Evolutionary conservation across 1,140 invertebrate species (phyloP), one percentile per base, ranked within the genome.

Genomic region (Adelges cooleyi): DNA sequence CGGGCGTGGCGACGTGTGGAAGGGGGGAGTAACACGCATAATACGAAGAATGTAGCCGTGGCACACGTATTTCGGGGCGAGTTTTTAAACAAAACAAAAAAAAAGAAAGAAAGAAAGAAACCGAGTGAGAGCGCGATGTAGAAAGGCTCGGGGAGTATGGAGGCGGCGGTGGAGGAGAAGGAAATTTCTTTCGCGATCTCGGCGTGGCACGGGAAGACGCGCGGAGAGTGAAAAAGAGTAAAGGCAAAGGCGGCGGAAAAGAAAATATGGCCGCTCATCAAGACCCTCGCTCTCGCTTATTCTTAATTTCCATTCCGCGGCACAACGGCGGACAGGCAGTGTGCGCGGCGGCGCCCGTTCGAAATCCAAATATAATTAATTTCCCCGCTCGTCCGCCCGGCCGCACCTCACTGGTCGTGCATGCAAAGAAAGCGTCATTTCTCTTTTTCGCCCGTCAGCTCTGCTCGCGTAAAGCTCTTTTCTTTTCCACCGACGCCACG

Each of bases 221-320:
- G 56, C n/a, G 40, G 38, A 25, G 48, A 65, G 29, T 51, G 2
- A 25, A 50, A 62, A 62, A 62, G 56, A 62, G 42, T 59, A 44
- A 59, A 59, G 44, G 38, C 53, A 25, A 48, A 48, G 56, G 56
- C 56, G 54, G 53, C 29, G 53, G 56, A 62, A 65, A 65, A 65
- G 62, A 65, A 65, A 65, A 65, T 65, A 65, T 65, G 62, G 62
- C 62, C 62, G 62, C 62, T 65, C 62, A 65, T 65, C 62, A 65
- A 65, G 62, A 50, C 36, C 46, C 62, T 48, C 11, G 44, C 27
- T 33, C 56, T 48, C 56, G 56, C 42, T 33, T 62, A 62, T 62
- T 62, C 56, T 62, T 62, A 62, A 62, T 62, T 62, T 62, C 56
- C 56, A 62, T 62, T 62, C 42, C 56, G 27, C 54, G 42, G 23